Evolutionary conservation across 2,113 vertebrate genomes (phyloP).

Genomic region (Regulus satrapa): DNA sequence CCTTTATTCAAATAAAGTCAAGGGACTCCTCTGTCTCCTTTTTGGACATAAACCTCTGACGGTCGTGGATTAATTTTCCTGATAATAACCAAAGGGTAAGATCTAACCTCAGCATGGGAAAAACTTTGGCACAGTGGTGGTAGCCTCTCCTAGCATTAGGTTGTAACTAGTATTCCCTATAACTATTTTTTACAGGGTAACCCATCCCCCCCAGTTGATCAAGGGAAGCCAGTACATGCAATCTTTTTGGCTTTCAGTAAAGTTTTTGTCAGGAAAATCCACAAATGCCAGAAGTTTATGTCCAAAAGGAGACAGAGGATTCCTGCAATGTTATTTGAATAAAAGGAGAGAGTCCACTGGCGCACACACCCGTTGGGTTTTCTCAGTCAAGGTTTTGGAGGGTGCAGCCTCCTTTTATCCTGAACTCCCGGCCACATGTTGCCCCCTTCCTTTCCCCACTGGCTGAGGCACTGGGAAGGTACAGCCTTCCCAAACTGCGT

Average conservation of each 20-base stretch:
- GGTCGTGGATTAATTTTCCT: too few relatives aligned
- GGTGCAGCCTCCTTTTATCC: not conserved
- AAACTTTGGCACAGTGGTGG: not conserved
- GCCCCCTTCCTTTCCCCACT: not conserved
- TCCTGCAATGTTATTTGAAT: not conserved
- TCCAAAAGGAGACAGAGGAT: not conserved
- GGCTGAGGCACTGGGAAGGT: not conserved
- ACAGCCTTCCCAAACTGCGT: not conserved
- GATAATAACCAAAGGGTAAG: not conserved
- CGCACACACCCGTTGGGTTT: accelerated
- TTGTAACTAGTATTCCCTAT: too few relatives aligned
- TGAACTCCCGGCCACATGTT: accelerated
- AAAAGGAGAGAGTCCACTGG: not conserved
- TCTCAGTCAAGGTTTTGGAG: not conserved
- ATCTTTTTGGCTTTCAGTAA: not conserved
- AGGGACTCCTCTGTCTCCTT: too few relatives aligned
- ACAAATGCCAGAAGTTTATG: not conserved
- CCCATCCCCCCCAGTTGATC: not conserved
- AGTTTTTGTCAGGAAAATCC: not conserved
- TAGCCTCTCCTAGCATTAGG: not conserved
- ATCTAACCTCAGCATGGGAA: not conserved
- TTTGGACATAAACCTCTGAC: too few relatives aligned
- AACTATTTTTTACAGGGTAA: not conserved
- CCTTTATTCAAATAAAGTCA: too few relatives aligned
- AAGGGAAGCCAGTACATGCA: not conserved